phyloP scores from a whole-genome alignment of 2,113 vertebrate genomes.

The Crotalus horridus region DNA sequence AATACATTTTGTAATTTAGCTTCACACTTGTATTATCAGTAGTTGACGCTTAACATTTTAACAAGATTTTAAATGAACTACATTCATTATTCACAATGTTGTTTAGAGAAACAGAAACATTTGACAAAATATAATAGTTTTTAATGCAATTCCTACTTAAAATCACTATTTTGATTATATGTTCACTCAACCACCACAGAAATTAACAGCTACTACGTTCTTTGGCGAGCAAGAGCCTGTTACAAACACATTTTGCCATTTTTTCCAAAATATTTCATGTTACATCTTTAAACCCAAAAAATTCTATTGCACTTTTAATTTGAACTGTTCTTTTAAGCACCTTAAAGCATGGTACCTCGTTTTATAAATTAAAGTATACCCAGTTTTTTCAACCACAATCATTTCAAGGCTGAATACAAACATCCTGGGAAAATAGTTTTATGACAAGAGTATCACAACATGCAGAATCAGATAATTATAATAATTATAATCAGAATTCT shows the following conservation, averaged over 20 bases:
- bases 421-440: slow-evolving; percentile 51
- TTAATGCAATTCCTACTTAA: slow-evolving; percentile 72
- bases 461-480: slow-evolving; percentile 61
- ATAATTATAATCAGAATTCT: neutral
- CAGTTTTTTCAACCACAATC: slow-evolving; percentile 67
- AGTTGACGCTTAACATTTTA: neutral
- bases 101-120: slow-evolving; percentile 38
- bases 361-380: slow-evolving; percentile 74
- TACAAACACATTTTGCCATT: slow-evolving; percentile 49
- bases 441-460: slow-evolving; percentile 54
- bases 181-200: slow-evolving; percentile 58
- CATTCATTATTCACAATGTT: neutral
- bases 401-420: slow-evolving; percentile 56
- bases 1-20: neutral
- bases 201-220: slow-evolving; percentile 63
- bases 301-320: slow-evolving; percentile 72
- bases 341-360: slow-evolving; percentile 70
- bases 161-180: slow-evolving; percentile 64
- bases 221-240: slow-evolving; percentile 71
- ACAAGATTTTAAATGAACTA: neutral
- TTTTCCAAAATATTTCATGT: slow-evolving; percentile 51
- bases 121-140: slow-evolving; percentile 71
- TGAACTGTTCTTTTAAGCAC: slow-evolving; percentile 70
- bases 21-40: neutral
- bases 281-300: slow-evolving; percentile 67